phyloP scores from a whole-genome alignment of 2,113 vertebrate genomes.

The Lepus timidus region DNA sequence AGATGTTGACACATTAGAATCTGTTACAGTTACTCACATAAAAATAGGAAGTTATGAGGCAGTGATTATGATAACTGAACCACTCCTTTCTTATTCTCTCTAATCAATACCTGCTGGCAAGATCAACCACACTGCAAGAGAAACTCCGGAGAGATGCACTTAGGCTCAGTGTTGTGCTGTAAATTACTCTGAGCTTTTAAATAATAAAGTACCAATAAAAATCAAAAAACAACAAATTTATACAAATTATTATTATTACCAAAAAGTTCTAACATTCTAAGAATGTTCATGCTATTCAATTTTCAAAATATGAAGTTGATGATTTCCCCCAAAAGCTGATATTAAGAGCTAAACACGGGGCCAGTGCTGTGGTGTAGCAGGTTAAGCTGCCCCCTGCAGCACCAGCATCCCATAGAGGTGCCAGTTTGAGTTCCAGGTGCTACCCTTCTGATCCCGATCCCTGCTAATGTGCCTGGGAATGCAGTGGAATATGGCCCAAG shows the following conservation, averaged over 20 bases:
- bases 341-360: not conserved
- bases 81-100: not conserved
- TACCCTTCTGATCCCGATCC: too few relatives aligned
- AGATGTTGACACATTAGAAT: not conserved
- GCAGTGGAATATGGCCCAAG: too few relatives aligned
- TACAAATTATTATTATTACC: not conserved
- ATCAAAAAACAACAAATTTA: slow-evolving; percentile 48
- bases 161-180: not conserved
- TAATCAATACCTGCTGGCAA: not conserved
- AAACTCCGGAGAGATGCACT: slow-evolving; percentile 1
- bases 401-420: too few relatives aligned
- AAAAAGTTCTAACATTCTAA: slow-evolving; percentile 12
- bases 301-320: slow-evolving; percentile 50
- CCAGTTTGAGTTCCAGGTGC: too few relatives aligned
- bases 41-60: not conserved
- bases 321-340: slow-evolving; percentile 11
- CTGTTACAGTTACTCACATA: not conserved
- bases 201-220: slow-evolving; percentile 51
- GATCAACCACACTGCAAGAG: not conserved
- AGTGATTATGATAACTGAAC: not conserved
- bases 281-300: not conserved
- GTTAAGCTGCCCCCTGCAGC: too few relatives aligned
- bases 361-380: too few relatives aligned
- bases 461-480: too few relatives aligned
- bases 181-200: slow-evolving; percentile 56